A percentile compares a stretch with the other conserved stretches of the same genome.
Conservation (phyloP, 2,113 vertebrate species). For the Pseudopodoces humilis region DNA sequence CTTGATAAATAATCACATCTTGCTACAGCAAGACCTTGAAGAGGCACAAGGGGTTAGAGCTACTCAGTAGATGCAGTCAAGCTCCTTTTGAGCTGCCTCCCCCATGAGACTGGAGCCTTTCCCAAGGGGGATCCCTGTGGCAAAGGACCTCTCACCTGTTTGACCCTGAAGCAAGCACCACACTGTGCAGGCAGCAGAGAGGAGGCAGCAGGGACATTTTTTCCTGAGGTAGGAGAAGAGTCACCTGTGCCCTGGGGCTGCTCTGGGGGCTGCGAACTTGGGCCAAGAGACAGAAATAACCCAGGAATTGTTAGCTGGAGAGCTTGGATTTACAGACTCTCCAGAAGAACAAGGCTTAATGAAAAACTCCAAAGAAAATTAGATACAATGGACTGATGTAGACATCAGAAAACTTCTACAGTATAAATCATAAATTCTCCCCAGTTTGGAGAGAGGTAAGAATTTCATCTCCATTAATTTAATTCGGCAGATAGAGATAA, state of each 20-base stretch:
- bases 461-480: conserved; percentile 17
- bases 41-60: neutral
- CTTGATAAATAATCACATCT: neutral
- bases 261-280: neutral
- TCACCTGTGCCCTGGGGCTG: neutral
- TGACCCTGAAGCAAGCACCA: neutral
- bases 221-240: neutral
- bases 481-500: neutral
- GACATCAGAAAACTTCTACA: neutral
- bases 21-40: neutral
- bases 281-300: neutral
- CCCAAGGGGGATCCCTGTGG: neutral
- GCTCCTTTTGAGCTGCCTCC: neutral
- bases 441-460: neutral
- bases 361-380: neutral
- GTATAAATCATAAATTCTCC: neutral
- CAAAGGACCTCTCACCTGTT: neutral
- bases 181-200: neutral
- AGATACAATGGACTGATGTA: neutral
- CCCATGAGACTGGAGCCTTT: neutral
- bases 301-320: neutral
- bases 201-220: neutral
- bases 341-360: neutral
- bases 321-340: neutral
- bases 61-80: neutral